These are phyloP conservation scores for Ceratina australensis DNA, from an alignment of 1,140 invertebrate species.

Conservation along the genomic window DNA sequence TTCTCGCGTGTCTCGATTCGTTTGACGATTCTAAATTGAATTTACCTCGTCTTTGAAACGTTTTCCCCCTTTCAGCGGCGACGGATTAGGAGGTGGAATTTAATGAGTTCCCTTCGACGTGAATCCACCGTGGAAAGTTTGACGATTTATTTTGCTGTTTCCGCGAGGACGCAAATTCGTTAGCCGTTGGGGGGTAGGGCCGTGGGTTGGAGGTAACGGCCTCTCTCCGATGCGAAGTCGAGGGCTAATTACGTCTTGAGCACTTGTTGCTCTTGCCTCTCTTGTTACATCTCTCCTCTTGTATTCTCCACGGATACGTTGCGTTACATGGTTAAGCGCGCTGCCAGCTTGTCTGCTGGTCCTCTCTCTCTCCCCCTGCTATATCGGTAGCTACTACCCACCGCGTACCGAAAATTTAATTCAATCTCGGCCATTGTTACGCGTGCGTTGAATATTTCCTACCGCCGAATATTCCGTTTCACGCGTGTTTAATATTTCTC, in stretches of 20 bases:
- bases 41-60: conserved; percentile 18
- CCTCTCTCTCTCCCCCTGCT: conserved; percentile 1
- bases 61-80: neutral
- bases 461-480: too few species aligned
- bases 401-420: conserved; percentile 10
- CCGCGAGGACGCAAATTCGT: conserved; percentile 46
- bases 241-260: conserved; percentile 56
- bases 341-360: too few species aligned
- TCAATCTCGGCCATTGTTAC: neutral
- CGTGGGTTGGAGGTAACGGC: conserved; percentile 23
- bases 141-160: conserved; percentile 45
- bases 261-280: conserved; percentile 62
- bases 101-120: conserved; percentile 27
- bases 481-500: too few species aligned
- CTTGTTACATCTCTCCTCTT: conserved; percentile 52
- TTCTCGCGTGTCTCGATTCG: conserved; percentile 1
- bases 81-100: neutral
- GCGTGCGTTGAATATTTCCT: neutral
- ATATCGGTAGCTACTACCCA: conserved; percentile 7
- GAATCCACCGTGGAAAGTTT: conserved; percentile 10
- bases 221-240: conserved; percentile 51
- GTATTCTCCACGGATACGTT: conserved; percentile 38
- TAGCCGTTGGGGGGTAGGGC: neutral
- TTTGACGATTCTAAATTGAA: conserved; percentile 8
- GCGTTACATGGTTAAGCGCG: conserved; percentile 15